These are phyloP conservation scores for Apodemus speciosus DNA, from an alignment of 2,113 vertebrate species.

Conservation along the genomic window DNA sequence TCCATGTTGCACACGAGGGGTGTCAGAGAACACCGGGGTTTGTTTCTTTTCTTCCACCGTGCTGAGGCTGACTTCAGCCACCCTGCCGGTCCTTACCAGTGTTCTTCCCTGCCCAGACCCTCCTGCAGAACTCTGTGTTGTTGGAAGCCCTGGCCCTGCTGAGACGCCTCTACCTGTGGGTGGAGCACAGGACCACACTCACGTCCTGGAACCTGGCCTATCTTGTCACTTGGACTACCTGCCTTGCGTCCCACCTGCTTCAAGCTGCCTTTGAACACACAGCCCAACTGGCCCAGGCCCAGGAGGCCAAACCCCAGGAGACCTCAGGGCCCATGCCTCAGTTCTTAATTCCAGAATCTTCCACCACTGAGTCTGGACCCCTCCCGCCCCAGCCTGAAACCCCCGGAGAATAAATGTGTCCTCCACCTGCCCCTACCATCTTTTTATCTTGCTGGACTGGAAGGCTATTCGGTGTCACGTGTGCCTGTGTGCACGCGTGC, in stretches of 20 bases:
- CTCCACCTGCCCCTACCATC: background rate
- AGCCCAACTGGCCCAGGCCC: constrained; percentile 55
- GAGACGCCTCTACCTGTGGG: constrained; percentile 34
- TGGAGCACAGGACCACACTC: background rate
- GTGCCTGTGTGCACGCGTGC: too few species aligned
- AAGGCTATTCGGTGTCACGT: too few species aligned
- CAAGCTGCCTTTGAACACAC: constrained; percentile 77
- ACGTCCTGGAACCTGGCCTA: constrained; percentile 71
- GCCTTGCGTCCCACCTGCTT: constrained; percentile 69
- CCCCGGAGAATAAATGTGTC: constrained; percentile 59
- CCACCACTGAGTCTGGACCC: background rate
- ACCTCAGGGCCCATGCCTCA: background rate
- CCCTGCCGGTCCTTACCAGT: background rate
- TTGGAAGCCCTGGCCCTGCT: background rate
- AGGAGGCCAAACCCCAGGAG: constrained; percentile 34
- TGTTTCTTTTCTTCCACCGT: background rate
- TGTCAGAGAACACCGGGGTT: background rate
- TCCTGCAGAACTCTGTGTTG: background rate
- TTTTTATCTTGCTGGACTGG: background rate
- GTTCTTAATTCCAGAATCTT: background rate
- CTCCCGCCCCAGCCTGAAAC: background rate
- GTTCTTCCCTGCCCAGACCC: background rate
- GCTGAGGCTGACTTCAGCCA: background rate
- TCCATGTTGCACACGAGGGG: background rate
- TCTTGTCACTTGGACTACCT: constrained; percentile 72